Base-by-base conservation (phyloP, 2,888 invertebrate species). In the Limenitis camilla region DNA sequence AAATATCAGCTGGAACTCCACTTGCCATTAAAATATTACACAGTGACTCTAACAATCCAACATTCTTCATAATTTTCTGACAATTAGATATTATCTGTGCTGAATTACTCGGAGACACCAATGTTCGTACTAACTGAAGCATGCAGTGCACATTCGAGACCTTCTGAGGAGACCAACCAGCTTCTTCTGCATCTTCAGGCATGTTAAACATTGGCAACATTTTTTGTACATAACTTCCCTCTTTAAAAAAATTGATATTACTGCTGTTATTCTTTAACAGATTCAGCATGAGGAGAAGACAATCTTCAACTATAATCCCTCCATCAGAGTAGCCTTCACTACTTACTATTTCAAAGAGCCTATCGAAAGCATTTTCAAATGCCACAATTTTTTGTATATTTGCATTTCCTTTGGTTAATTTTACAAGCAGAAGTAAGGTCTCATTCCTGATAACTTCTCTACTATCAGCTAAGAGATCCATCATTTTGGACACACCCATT, bases 371-470 rank as follows among this genome's bases (percentile, higher is more conserved):
- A 82, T 98, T 99, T 78, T 99, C 99, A 77, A 99, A 99, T 0
- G 99, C 98, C 0, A 99, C 97, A 67, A 99, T 98, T 85, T 99
- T 99, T 78, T 99, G 98, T 67, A 99, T 97, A 76, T 97, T 98
- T 0, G 97, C 95, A 84, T 99, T 98, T 9, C 94, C 94, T 67
- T 89, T 94, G 0, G 98, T 98, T 64, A 99, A 81, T 68, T 97
- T 96, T 59, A 96, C 96, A 0, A 99, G 88, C 43, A 99, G 85
- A 5, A 99, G 81, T 7, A 99, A 82, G 0, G 96, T 96, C 85
- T 98, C 98, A 75, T 99, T 99, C 58, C 99, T 88, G 53, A 99
- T 94, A 1, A 99, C 95, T 89, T 99, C 99, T 63, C 99, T 90
- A 50, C 93, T 95, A 66, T 99, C 99, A 5, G 93, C 92, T 8